Evolutionary conservation across 2,113 vertebrate genomes (phyloP), one percentile per base, ranked within the genome.

Genomic region (Dolichallabes microphthalmus): DNA sequence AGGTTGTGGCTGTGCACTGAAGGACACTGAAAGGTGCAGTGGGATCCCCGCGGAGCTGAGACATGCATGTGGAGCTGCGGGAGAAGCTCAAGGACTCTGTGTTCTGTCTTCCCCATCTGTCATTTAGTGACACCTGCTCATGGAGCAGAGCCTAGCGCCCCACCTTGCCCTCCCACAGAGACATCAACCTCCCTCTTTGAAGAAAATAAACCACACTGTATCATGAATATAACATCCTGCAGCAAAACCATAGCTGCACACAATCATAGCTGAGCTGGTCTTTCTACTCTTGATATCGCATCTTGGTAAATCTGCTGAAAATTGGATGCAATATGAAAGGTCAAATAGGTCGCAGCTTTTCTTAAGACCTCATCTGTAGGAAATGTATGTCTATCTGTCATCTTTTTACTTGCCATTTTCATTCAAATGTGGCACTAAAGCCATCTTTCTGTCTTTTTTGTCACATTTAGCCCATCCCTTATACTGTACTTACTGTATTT

Each of bases 31-130:
- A 88, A 74, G 52, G 82, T 14, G 39, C 66, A 76, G 53, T 20
- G 53, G 68, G 61, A 74, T 85, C 73, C 85, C 88, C 15, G 50
- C 66, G 82, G 79, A 73, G 71, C 55, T 12, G 14, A 53, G 30
- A 74, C 77, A 79, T n/a, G 35, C 86, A 74, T 60, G 73, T 84
- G 30, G 85, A 90, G 88, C 89, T 89, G 87, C 80, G 1, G 86
- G 88, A 89, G 22, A 85, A 79, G 91, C 89, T 91, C 90, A 90
- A 91, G 91, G 88, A 92, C 92, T 91, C 82, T 19, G 87, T 90
- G 91, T 94, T 88, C 90, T 89, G 69, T 85, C 86, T 88, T 87
- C 87, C 87, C 92, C 92, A 93, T 93, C 92, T 92, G 92, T 91
- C 91, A 91, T 85, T 85, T 45, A 78, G 86, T 86, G 87, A 86